Evolutionary conservation across 2,113 vertebrate species (phyloP), one percentile per base, ranked within the genome.

Genomic region (Desmodus rotundus): DNA sequence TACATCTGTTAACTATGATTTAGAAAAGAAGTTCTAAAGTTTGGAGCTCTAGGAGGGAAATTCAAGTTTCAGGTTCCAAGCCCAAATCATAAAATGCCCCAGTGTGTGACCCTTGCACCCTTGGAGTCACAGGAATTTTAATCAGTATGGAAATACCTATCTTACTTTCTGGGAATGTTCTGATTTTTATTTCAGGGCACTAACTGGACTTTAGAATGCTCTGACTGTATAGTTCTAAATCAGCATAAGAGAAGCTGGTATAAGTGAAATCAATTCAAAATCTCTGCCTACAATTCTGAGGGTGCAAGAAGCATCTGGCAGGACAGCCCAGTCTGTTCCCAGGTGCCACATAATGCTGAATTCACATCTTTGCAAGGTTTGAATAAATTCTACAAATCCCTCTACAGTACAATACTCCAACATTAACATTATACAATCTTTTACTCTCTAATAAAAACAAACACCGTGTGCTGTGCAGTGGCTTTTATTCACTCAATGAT

Each of bases 231-330:
- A 73, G 52, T 63, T 41, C 95, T 73, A 88, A 95, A 65, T 93
- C 50, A 73, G 61, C 77, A 65, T 78, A 82, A 54, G 38, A 31
- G 41, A 96, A 85, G 20, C 45, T 56, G 4, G 17, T 65, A 2
- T 56, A 89, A 77, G 22, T 82, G 43, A 94, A 95, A 93, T 81
- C 91, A 93, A 93, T 90, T 94, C 56, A 96, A 38, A 94, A 90
- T 86, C 38, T 16, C 70, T 85, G 68, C 36, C 82, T 89, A 43
- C 43, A 85, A 74, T 95, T 96, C 93, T 94, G 54, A 96, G 43
- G 50, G 43, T n/a, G 72, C 41, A 96, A 82, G 96, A 88, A 77
- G 20, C 93, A 82, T 68, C 72, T 95, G 76, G 52, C 41, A 94
- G 24, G 47, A 80, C 82, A 86, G 15, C 68, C 50, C 63, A 36